A percentile compares a stretch with the other conserved stretches of the same genome.
Conservation (phyloP, 2,888 invertebrate genomes). For the Caenorhabditis uteleia region DNA sequence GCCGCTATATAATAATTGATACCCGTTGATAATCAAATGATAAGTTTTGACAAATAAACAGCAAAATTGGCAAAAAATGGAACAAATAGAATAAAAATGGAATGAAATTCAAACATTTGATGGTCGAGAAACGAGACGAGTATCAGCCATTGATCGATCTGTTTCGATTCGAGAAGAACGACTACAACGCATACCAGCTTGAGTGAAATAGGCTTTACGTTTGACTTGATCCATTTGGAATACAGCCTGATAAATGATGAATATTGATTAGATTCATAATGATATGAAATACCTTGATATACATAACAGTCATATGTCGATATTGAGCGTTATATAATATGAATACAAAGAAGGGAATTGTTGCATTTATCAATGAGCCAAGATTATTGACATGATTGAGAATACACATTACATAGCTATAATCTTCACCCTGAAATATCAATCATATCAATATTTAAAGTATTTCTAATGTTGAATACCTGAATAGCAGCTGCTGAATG, state of each 20-base stretch:
- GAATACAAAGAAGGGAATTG: slow-evolving; percentile 67
- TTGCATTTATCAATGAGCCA: slow-evolving; percentile 63
- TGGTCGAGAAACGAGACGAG: slow-evolving; percentile 44
- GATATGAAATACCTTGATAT: slow-evolving; percentile 47
- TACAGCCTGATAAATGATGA: slow-evolving; percentile 40
- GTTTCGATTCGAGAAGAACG: slow-evolving; percentile 45
- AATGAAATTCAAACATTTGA: slow-evolving; percentile 38
- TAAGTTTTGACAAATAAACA: no score
- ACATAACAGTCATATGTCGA: slow-evolving; percentile 62
- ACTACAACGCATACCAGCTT: slow-evolving; percentile 48
- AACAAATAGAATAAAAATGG: no score
- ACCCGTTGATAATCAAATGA: no score
- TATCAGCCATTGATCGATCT: slow-evolving; percentile 51
- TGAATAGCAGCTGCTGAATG: slow-evolving; percentile 47
- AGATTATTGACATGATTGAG: slow-evolving; percentile 62
- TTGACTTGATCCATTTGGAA: slow-evolving; percentile 37
- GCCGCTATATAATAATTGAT: no score
- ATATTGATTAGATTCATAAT: neutral
- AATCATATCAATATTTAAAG: neutral
- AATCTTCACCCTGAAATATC: slow-evolving; percentile 31
- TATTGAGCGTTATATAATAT: slow-evolving; percentile 62
- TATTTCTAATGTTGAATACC: slow-evolving; percentile 7
- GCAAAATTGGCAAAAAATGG: neutral
- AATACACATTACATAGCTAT: slow-evolving; percentile 51
- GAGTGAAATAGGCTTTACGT: slow-evolving; percentile 41